Evolutionary conservation across 2,888 invertebrate species (phyloP), one percentile per base, ranked within the genome.

Genomic region (Cryptus viduatorius): DNA sequence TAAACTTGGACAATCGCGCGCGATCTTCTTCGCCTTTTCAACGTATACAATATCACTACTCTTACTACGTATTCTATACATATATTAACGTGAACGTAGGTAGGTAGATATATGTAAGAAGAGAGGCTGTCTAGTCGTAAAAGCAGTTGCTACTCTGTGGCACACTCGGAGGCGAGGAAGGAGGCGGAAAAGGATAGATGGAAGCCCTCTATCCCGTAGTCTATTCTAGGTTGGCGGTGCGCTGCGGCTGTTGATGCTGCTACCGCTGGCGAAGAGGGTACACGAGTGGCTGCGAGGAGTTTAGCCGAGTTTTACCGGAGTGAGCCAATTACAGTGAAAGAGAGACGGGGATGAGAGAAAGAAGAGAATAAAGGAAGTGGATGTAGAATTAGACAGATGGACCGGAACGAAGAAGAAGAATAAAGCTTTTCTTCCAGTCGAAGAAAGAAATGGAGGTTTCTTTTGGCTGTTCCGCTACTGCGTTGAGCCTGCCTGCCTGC

Each of bases 281-380:
- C 61, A 69, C 56, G 72, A 72, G 82, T 67, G 61, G 73, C 61
- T 73, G 79, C 73, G 68, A 83, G 64, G 75, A 83, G 82, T 79
- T 83, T 83, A 83, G 82, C 79, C 61, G 73, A 83, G 72, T 82
- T 78, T 83, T 72, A 61, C 69, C 82, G 53, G 61, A 83, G 82
- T 83, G 82, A 79, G 82, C 82, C 82, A 83, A 83, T 83, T 83
- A 83, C 82, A 79, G 79, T n/a, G 79, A 79, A 64, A 79, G 79
- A 75, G 64, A 50, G 79, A 68, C 31, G 31, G 56, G 10, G 19
- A n/a, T 12, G 5, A 50, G 50, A 67, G 59, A 73, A 37, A 59
- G 73, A 59, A 48, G 50, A 44, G 16, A 75, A 68, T 37, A n/a
- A 82, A 67, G 50, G 79, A 75, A 79, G 83, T 64, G 79, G 61